Evolutionary conservation across 1,140 invertebrate species (phyloP).

Genomic region (Goniozus legneri): DNA sequence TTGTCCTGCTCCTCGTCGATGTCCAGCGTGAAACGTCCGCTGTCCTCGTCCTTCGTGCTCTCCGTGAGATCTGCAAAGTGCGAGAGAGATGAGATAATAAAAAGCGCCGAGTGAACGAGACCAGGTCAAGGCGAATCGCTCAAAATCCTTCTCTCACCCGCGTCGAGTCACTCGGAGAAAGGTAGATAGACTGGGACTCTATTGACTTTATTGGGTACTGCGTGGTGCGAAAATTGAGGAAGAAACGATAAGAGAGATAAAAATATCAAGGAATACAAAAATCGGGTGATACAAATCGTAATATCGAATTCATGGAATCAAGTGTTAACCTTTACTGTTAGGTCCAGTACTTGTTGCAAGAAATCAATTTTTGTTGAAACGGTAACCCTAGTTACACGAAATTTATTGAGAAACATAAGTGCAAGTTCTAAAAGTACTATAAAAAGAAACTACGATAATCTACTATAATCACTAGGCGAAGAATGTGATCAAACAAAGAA

Average conservation of each 20-base stretch:
- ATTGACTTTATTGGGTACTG: conserved; percentile 6
- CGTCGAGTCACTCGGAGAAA: conserved; percentile 12
- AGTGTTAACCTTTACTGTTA: no score
- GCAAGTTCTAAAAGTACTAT: no score
- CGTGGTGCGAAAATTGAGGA: not conserved
- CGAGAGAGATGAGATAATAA: not conserved
- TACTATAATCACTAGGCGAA: no score
- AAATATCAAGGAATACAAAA: no score
- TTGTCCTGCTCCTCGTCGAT: conserved; percentile 3
- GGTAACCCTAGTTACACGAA: no score
- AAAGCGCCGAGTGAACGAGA: conserved; percentile 11
- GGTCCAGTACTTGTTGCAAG: no score
- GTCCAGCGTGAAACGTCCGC: conserved; percentile 3
- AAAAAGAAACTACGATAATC: no score
- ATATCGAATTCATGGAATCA: no score
- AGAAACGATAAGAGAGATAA: not conserved
- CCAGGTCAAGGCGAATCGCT: conserved; percentile 32
- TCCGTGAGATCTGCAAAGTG: conserved; percentile 15
- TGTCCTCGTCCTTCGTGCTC: conserved; percentile 3
- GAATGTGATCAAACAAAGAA: no score
- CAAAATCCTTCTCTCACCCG: conserved; percentile 3
- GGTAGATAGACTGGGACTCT: conserved; percentile 2
- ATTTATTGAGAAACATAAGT: no score
- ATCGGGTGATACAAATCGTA: no score
- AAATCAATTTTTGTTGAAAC: no score